Base-by-base conservation (phyloP, 2,888 invertebrate genomes). In the Folsomia manolachei region DNA sequence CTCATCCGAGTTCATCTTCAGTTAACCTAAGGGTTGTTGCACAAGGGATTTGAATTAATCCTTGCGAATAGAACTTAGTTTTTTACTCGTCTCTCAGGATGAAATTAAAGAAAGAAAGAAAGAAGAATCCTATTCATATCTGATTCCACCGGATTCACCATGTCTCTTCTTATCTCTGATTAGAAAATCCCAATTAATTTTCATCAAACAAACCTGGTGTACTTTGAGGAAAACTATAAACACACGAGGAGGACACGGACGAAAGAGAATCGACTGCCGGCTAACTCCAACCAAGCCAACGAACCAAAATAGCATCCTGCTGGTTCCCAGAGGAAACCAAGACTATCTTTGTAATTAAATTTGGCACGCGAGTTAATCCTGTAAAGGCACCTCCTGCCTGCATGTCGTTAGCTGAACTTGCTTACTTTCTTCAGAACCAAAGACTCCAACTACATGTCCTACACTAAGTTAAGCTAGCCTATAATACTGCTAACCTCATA, bases 101-200 rank as follows among this genome's bases (percentile, higher is more conserved):
- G n/a, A n/a, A n/a, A n/a, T n/a, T n/a, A n/a, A n/a, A n/a, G n/a
- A n/a, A n/a, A n/a, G n/a, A n/a, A n/a, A n/a, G n/a, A n/a, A n/a
- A n/a, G n/a, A n/a, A n/a, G n/a, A n/a, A n/a, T n/a, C n/a, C n/a
- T n/a, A n/a, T n/a, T n/a, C n/a, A n/a, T 39, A 39, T 39, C 39
- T 39, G 39, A 39, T 39, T 39, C 14, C 39, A 21, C 52, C 26
- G 25, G 4, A 25, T 67, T 39, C 39, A 21, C 52, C 26, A 56
- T 2, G 56, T 67, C 67, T 67, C 27, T 26, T n/a, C 21, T 56
- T 67, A 53, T 60, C 52, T 66, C 52, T 66, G 65, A 66, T 67
- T 67, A 71, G 71, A 71, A 72, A 73, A 75, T 73, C 71, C 73
- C 75, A 75, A 75, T 75, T 75, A 75, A 73, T 75, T 75, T 73